These are phyloP conservation scores for Drosophila tropicalis DNA, from an alignment of 1,140 invertebrate genomes.

Conservation along the genomic window DNA sequence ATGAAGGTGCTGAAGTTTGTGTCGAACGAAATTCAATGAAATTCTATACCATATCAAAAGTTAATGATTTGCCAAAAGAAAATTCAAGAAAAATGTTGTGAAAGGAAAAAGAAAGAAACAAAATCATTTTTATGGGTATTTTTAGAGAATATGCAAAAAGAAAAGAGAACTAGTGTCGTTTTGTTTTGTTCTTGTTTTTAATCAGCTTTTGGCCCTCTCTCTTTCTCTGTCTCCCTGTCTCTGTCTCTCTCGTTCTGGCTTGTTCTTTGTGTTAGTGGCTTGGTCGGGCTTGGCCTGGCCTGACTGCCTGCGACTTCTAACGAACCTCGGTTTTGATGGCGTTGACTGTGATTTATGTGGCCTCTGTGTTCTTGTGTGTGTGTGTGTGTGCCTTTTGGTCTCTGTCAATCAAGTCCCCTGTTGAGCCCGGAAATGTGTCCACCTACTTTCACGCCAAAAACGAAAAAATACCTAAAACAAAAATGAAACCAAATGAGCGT, in stretches of 20 bases:
- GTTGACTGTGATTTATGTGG: constrained; percentile 44
- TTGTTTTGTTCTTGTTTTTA: constrained; percentile 34
- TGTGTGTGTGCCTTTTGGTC: constrained; percentile 6
- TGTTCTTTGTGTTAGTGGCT: not conserved
- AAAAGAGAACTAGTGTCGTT: too few relatives aligned
- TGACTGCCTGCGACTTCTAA: constrained; percentile 33
- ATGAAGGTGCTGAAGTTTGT: constrained; percentile 16
- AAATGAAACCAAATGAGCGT: constrained; percentile 32
- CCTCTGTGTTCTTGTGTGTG: not conserved
- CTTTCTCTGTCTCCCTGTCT: not conserved
- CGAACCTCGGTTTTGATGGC: constrained; percentile 32
- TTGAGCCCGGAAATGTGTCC: constrained; percentile 62
- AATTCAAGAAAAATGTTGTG: not conserved
- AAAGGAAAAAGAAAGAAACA: not conserved
- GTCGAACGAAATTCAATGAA: not conserved
- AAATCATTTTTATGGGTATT: too few relatives aligned
- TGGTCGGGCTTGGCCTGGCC: not conserved
- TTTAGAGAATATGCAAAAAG: constrained; percentile 9
- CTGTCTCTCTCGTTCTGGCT: not conserved
- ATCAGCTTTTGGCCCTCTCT: constrained; percentile 47
- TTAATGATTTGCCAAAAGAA: not conserved
- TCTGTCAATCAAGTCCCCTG: constrained; percentile 55
- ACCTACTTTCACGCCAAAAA: constrained; percentile 70
- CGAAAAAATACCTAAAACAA: too few relatives aligned
- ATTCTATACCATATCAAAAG: too few relatives aligned